Evolutionary conservation across 2,888 invertebrate genomes (phyloP), one percentile per base, ranked within the genome.

Genomic region (Cephonodes hylas): DNA sequence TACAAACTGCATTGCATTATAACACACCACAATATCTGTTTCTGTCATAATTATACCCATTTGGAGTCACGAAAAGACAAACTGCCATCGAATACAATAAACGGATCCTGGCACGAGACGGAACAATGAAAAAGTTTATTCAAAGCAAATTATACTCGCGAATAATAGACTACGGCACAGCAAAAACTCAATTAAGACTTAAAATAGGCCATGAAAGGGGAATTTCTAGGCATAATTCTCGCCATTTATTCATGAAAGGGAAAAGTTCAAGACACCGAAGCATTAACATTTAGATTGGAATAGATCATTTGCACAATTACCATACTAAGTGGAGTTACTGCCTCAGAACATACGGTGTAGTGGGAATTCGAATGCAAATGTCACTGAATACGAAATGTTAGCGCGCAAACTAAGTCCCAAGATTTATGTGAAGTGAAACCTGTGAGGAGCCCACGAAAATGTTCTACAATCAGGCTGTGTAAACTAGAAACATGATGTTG

Each of bases 241-340:
- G 10, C 46, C 18, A 27, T 53, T 53, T 53, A 53, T 53, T 53
- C 27, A 31, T 53, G 27, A 53, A 31, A 53, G 48, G 48, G 48
- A 53, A 53, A 53, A 53, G 31, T 27, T 10, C 27, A 31, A 27
- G 31, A 53, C 53, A 46, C 48, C 45, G 10, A 53, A 5, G 1
- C 27, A 53, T 31, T 53, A 31, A 31, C 53, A 53, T 53, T 53
- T 53, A 53, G 31, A 53, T 53, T 53, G 53, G 18, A 53, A 31
- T 53, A 53, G 31, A 53, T 31, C 15, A 31, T 18, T 27, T 53
- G 27, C 27, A 27, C 15, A 22, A 53, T 53, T 53, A 53, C 31
- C 53, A 53, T 53, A 18, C 31, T 53, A 53, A 53, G 18, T 53
- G 23, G 45, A 53, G 18, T 53, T 15, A 48, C 48, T 8, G 18